These are phyloP conservation scores for Euleptes europaea DNA, from an alignment of 2,113 vertebrate genomes.

Conservation along the genomic window DNA sequence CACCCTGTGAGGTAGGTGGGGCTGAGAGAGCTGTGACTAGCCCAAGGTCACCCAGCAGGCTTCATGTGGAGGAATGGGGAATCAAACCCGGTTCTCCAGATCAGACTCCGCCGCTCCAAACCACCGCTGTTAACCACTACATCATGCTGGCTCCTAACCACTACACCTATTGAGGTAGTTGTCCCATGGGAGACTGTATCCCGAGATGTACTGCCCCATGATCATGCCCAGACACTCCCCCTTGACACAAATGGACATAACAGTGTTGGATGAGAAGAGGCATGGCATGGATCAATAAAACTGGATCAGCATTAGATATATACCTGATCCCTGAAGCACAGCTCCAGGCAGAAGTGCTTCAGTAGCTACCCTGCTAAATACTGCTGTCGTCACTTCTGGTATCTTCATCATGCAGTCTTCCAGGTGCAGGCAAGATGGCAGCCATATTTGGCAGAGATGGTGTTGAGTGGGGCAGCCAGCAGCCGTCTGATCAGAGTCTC, in stretches of 20 bases:
- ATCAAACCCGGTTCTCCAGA: no score
- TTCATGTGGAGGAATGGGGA: no score
- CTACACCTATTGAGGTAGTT: not conserved
- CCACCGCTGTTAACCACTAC: no score
- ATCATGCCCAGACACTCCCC: not conserved
- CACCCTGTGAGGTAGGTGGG: no score
- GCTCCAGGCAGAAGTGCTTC: no score
- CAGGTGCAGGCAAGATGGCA: not conserved
- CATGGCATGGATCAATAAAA: not conserved
- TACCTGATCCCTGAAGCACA: not conserved
- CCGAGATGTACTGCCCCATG: no score
- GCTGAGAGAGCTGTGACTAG: no score
- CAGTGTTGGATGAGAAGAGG: not conserved
- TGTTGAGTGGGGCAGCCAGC: no score
- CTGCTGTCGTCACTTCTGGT: not conserved
- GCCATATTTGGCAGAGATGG: not conserved
- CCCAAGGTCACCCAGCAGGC: no score
- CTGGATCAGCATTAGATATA: not conserved
- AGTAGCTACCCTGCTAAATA: not conserved
- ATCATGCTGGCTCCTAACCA: no score
- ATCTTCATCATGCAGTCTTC: not conserved
- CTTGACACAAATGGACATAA: not conserved
- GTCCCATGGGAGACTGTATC: not conserved
- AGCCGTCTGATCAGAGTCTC: no score
- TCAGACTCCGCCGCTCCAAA: no score